phyloP scores from a whole-genome alignment of 92 coral and sea anemone species.

The Muricea muricata region DNA sequence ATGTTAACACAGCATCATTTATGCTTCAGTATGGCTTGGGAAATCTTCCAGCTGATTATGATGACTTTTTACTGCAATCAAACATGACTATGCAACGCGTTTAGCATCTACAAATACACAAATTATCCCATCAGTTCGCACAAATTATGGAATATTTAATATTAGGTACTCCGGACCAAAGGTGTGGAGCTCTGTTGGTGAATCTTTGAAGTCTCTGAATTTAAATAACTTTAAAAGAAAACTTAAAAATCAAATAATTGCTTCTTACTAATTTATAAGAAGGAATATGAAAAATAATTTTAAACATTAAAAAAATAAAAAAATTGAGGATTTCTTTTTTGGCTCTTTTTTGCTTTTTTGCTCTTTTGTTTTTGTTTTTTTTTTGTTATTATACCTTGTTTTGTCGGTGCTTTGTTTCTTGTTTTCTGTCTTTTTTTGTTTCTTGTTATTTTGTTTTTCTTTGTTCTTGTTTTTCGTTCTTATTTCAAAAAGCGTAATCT shows the following conservation, averaged over 20 bases:
- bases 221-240: neutral
- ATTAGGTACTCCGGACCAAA: constrained; percentile 28
- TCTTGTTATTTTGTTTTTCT: too few relatives aligned
- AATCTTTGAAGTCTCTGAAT: neutral
- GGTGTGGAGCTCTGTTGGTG: constrained; percentile 37
- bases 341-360: too few relatives aligned
- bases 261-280: neutral
- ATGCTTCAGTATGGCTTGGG: neutral
- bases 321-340: too few relatives aligned
- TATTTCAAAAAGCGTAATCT: too few relatives aligned
- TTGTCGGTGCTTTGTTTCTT: too few relatives aligned
- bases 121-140: constrained; percentile 31
- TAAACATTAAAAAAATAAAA: too few relatives aligned
- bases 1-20: constrained; percentile 8
- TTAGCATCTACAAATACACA: constrained; percentile 3
- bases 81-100: constrained; percentile 9
- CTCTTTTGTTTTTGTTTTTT: too few relatives aligned
- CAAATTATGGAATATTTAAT: constrained; percentile 53
- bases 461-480: too few relatives aligned
- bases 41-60: neutral
- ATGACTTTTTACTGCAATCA: neutral
- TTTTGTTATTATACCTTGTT: too few relatives aligned
- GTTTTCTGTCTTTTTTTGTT: too few relatives aligned
- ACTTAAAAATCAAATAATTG: neutral
- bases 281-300: too few relatives aligned